Percentiles rank a stretch among this genome's conserved stretches.
phyloP scores from a whole-genome alignment of 2,797 vertebrate species.

The Macropus fuliginosus region DNA sequence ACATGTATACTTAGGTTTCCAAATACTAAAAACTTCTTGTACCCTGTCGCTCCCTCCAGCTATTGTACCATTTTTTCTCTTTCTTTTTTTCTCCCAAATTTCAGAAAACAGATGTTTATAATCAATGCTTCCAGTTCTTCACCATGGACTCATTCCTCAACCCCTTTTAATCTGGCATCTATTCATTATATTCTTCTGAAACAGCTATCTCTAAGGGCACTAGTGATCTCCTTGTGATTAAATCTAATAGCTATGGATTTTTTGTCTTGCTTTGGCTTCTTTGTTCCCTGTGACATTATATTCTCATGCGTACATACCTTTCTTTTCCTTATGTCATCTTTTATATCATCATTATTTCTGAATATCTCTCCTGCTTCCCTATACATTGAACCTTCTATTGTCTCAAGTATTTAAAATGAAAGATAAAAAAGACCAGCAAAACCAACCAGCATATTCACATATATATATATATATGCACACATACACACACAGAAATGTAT shows the following conservation, averaged over 20 bases:
- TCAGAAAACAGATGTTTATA: background rate
- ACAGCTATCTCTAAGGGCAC: background rate
- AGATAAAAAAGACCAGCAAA: background rate
- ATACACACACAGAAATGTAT: too few relatives aligned
- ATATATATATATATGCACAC: background rate
- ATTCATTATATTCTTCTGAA: background rate
- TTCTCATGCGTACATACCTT: background rate
- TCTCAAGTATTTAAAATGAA: background rate
- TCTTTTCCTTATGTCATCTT: background rate
- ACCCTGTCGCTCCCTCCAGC: background rate
- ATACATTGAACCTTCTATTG: background rate
- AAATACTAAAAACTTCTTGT: background rate
- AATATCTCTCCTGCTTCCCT: background rate
- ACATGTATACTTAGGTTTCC: background rate
- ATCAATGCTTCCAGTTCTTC: background rate
- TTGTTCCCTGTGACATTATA: background rate
- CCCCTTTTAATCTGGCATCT: background rate
- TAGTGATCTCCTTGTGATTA: background rate
- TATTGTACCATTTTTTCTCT: background rate
- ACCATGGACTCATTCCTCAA: background rate
- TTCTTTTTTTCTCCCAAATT: background rate
- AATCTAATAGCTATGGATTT: background rate
- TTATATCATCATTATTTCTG: background rate
- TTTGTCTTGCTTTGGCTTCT: background rate
- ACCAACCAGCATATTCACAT: background rate